A percentile compares a stretch with the other conserved stretches of the same genome.
These are phyloP conservation scores for Tauraco hartlaubi DNA, from an alignment of 2,797 vertebrate species.

Conservation along the genomic window DNA sequence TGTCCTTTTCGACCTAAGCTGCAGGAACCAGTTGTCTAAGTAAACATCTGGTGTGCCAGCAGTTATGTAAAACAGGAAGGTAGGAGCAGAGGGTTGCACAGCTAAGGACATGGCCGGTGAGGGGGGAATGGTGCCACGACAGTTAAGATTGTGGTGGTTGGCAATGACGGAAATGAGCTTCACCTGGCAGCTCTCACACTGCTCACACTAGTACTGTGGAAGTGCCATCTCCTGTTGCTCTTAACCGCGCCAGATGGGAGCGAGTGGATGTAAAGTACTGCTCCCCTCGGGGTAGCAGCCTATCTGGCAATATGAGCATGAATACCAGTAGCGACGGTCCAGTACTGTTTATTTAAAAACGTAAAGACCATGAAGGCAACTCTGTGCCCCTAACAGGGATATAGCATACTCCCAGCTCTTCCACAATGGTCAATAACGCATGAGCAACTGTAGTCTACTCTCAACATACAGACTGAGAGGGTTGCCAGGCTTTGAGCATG, in stretches of 20 bases:
- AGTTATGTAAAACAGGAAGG: not conserved
- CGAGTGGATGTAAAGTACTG: not conserved
- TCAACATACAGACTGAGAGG: not conserved
- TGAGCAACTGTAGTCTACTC: not conserved
- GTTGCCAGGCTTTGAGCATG: not conserved
- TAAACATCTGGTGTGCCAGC: not conserved
- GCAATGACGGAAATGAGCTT: not conserved
- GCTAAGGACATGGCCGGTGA: not conserved
- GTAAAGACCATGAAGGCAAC: not conserved
- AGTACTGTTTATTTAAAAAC: not conserved
- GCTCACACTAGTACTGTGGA: not conserved
- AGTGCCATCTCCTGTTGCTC: not conserved
- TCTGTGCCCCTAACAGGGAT: not conserved
- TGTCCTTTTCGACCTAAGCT: not conserved
- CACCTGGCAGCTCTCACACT: not conserved
- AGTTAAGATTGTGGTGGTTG: not conserved
- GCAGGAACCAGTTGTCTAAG: not conserved
- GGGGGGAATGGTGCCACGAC: fast-evolving
- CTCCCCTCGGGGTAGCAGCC: not conserved
- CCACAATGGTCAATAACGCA: not conserved
- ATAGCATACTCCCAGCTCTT: not conserved
- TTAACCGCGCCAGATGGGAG: fast-evolving
- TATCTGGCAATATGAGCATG: not conserved
- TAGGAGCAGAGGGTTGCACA: not conserved
- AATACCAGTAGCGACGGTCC: not conserved